phyloP scores from a whole-genome alignment of 1,140 invertebrate species.

The Drosophila malerkotliana region DNA sequence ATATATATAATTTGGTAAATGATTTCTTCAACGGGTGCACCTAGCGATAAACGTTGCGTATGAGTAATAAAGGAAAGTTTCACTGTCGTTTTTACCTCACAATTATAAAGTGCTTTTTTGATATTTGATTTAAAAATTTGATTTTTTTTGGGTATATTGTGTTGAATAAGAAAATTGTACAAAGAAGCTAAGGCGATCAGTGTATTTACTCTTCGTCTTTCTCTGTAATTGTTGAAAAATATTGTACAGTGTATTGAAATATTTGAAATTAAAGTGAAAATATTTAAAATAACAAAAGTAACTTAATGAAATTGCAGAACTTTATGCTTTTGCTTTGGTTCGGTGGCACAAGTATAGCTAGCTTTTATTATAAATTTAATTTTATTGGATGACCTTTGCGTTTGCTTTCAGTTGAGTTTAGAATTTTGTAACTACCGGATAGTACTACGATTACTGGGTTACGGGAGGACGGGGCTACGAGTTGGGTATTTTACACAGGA shows the following conservation, averaged over 20 bases:
- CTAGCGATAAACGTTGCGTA: constrained; percentile 63
- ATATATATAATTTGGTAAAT: constrained; percentile 32
- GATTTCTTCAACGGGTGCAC: constrained; percentile 59
- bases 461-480: constrained; percentile 6
- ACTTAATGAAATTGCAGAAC: constrained; percentile 60
- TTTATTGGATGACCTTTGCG: constrained; percentile 23
- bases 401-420: constrained; percentile 20
- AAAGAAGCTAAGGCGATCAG: constrained; percentile 57
- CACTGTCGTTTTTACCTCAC: constrained; percentile 63
- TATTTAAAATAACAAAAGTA: constrained; percentile 20
- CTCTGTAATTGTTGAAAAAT: constrained; percentile 71
- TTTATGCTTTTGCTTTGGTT: constrained; percentile 72
- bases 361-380: constrained; percentile 7
- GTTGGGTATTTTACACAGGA: constrained; percentile 39
- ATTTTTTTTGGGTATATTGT: constrained; percentile 23
- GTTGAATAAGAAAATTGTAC: constrained; percentile 44
- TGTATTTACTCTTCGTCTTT: constrained; percentile 78
- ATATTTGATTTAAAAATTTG: neutral
- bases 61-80: constrained; percentile 45
- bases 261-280: constrained; percentile 25
- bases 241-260: constrained; percentile 45
- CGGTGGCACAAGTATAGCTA: constrained; percentile 15
- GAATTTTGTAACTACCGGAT: constrained; percentile 21
- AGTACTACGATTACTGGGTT: constrained; percentile 32
- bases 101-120: constrained; percentile 32